phyloP scores from a whole-genome alignment of 2,888 invertebrate species.

The Osmoderma eremita region DNA sequence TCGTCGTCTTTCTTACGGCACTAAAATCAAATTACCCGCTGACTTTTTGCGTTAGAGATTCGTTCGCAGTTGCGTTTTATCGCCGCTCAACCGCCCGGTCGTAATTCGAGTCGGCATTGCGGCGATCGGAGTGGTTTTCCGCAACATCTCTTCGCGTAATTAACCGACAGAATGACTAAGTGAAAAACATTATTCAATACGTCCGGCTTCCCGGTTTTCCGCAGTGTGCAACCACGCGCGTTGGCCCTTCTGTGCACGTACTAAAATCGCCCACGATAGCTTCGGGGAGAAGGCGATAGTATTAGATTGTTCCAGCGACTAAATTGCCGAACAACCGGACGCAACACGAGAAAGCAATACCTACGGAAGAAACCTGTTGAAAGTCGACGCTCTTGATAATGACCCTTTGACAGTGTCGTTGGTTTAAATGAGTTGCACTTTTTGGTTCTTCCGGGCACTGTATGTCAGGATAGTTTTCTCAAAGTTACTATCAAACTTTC shows the following conservation, averaged over 20 bases:
- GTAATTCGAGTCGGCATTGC: not conserved
- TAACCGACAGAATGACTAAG: conserved; percentile 14
- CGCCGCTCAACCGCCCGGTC: no score
- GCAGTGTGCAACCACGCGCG: not conserved
- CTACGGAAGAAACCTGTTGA: not conserved
- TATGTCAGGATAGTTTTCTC: no score
- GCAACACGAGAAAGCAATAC: not conserved
- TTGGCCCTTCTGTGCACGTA: not conserved
- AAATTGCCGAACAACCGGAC: not conserved
- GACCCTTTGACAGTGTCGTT: no score
- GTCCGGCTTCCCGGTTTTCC: not conserved
- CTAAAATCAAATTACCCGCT: no score
- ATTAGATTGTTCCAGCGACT: not conserved
- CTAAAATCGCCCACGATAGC: not conserved
- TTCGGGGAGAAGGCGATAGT: not conserved
- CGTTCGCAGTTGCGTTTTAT: no score
- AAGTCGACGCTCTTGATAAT: no score
- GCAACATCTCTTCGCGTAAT: conserved; percentile 14
- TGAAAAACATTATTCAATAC: conserved; percentile 16
- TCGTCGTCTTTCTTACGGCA: no score
- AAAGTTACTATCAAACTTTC: no score
- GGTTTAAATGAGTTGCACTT: no score
- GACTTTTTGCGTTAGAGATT: no score
- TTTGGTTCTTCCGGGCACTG: no score
- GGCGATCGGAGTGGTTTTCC: not conserved